Evolutionary conservation across 2,797 vertebrate species (phyloP).

Genomic region (Sarcoramphus papa): DNA sequence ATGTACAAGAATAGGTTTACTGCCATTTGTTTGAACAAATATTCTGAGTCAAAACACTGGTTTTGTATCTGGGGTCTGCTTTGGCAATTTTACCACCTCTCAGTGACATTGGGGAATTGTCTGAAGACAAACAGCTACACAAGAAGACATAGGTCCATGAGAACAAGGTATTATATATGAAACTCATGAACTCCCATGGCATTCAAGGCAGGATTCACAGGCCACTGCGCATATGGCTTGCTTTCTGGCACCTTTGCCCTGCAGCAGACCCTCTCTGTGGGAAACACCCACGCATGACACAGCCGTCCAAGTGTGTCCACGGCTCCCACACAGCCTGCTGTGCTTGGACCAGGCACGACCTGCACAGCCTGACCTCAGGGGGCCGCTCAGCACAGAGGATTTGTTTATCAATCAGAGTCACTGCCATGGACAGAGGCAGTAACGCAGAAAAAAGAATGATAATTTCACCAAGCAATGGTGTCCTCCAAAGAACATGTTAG

Average conservation of each 20-base stretch:
- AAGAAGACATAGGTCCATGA: neutral
- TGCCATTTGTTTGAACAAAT: neutral
- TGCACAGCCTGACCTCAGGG: neutral
- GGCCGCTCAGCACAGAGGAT: neutral
- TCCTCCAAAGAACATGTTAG: neutral
- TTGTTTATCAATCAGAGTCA: neutral
- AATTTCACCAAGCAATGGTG: neutral
- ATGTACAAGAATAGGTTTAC: neutral
- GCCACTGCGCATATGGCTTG: neutral
- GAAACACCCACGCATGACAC: neutral
- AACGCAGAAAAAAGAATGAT: neutral
- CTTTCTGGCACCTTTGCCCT: neutral
- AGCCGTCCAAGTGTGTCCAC: accelerated
- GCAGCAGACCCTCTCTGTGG: neutral
- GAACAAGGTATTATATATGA: neutral
- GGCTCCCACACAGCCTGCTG: neutral
- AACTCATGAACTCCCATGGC: neutral
- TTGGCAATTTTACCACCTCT: neutral
- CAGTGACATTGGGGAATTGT: neutral
- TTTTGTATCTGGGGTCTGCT: neutral
- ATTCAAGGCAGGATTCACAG: neutral
- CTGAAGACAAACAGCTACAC: neutral
- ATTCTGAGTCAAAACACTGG: neutral
- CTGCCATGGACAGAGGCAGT: neutral
- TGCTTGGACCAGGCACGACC: neutral